These are phyloP conservation scores for Acrossocheilus fasciatus DNA, from an alignment of 2,797 vertebrate genomes.

Conservation along the genomic window DNA sequence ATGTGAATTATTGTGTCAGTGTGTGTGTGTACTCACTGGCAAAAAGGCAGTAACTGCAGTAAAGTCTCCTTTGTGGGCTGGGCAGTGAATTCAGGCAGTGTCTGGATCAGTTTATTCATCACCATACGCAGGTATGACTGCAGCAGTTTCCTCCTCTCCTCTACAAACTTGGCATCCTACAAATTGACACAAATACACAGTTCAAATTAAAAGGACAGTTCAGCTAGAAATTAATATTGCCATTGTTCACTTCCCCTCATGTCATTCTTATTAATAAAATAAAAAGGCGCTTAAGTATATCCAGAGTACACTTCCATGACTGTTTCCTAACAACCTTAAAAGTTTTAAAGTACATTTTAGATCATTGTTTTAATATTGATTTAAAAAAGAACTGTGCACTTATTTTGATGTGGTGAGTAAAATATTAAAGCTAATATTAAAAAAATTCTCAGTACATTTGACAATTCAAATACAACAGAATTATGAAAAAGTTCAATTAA, in stretches of 20 bases:
- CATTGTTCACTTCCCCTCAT: not conserved
- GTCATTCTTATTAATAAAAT: not conserved
- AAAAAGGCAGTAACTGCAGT: constrained; percentile 93
- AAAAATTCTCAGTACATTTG: too few species aligned
- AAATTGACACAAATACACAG: constrained; percentile 35
- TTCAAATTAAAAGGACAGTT: not conserved
- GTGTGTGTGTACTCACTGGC: constrained; percentile 84
- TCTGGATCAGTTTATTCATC: constrained; percentile 98
- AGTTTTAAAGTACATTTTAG: too few species aligned
- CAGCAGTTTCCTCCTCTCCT: constrained; percentile 94
- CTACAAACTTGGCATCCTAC: constrained; percentile 97
- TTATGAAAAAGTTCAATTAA: not conserved
- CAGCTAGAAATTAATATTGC: not conserved
- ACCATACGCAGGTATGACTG: constrained; percentile 93
- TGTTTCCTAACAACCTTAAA: too few species aligned
- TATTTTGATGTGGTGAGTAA: too few species aligned
- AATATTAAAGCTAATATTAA: too few species aligned
- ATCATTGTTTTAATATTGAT: too few species aligned
- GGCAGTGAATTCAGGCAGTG: constrained; percentile 89
- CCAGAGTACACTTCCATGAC: too few species aligned
- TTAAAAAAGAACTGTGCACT: too few species aligned
- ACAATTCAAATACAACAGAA: too few species aligned
- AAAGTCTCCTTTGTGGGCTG: constrained; percentile 92
- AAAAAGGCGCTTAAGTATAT: too few species aligned
- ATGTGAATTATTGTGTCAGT: constrained; percentile 7